These are phyloP conservation scores for Meteorus cinctellus DNA, from an alignment of 2,888 invertebrate genomes.

Conservation along the genomic window DNA sequence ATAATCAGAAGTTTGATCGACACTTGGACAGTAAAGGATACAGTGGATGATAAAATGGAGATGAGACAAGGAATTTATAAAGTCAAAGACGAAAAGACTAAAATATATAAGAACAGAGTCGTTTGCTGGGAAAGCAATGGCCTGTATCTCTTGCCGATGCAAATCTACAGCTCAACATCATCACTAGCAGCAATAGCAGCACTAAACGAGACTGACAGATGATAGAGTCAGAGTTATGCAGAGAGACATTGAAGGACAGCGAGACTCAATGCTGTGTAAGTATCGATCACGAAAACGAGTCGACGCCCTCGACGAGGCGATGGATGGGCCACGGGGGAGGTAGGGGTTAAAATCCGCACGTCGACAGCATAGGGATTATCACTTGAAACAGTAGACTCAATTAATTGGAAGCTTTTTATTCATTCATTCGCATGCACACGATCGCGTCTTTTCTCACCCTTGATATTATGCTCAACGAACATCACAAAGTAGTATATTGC, in stretches of 20 bases:
- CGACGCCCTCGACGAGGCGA: constrained; percentile 45
- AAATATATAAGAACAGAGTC: not conserved
- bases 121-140: not conserved
- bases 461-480: too few species aligned
- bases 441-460: too few species aligned
- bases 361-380: constrained; percentile 29
- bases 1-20: not conserved
- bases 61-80: too few species aligned
- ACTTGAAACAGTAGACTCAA: constrained; percentile 4
- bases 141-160: not conserved
- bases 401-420: not conserved
- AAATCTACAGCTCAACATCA: constrained; percentile 1
- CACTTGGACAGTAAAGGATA: not conserved
- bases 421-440: not conserved
- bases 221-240: not conserved
- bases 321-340: constrained; percentile 39
- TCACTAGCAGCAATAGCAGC: not conserved
- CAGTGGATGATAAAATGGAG: too few species aligned
- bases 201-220: not conserved
- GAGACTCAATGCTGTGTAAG: constrained; percentile 1
- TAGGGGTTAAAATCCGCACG: constrained; percentile 37
- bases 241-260: too few species aligned
- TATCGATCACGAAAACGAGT: constrained; percentile 46
- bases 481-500: too few species aligned
- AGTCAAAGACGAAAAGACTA: too few species aligned